Conservation (phyloP, 2,888 invertebrate genomes). For the Chaetogeoica ovagalla region DNA sequence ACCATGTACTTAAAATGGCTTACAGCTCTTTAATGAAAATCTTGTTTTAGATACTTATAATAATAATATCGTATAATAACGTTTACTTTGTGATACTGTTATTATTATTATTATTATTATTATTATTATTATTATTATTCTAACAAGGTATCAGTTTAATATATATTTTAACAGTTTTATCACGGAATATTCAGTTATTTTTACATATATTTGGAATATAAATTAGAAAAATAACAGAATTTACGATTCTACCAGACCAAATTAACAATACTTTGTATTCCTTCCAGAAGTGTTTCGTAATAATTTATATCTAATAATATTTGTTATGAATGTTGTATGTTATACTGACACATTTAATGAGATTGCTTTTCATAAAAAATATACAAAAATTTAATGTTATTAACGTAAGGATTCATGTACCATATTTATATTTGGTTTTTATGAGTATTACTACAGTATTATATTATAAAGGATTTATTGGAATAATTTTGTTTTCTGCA, state of each 20-base stretch:
- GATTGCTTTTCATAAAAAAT: too few species aligned
- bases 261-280: background rate
- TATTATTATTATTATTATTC: too few species aligned
- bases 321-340: too few species aligned
- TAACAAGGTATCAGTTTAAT: too few species aligned
- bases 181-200: background rate
- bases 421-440: slow-evolving; percentile 4
- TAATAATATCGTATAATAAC: too few species aligned
- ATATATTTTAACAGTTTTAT: background rate
- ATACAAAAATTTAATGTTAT: too few species aligned
- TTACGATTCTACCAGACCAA: background rate
- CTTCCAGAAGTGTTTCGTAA: background rate
- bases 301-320: background rate
- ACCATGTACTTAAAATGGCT: too few species aligned
- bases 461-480: background rate
- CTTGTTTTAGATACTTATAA: too few species aligned
- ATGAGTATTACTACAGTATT: background rate
- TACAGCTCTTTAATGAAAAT: too few species aligned
- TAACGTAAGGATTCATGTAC: background rate
- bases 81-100: too few species aligned
- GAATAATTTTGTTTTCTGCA: background rate
- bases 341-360: background rate
- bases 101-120: too few species aligned
- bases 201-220: background rate
- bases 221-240: background rate